Evolutionary conservation across 1,140 invertebrate genomes (phyloP), one percentile per base, ranked within the genome.

Genomic region (Sitodiplosis mosellana): DNA sequence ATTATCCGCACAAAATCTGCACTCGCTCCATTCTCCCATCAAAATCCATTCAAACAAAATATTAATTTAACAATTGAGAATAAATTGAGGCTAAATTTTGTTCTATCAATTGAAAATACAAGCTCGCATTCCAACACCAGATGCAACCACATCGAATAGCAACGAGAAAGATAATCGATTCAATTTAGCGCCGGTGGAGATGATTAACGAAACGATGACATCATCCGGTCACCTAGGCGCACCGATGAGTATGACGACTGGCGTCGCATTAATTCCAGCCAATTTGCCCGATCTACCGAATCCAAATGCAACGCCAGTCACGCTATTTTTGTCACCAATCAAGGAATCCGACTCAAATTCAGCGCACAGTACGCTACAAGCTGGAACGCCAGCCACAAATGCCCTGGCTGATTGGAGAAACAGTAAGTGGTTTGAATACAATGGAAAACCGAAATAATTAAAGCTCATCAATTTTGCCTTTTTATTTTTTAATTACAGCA

Each of bases 81-180:
- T 27, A 27, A 27, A 5, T 27, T 27, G 3, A 3, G 27, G 3
- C 10, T 27, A 27, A n/a, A n/a, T n/a, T 27, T 27, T 27, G 3
- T 27, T 27, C 27, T n/a, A n/a, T n/a, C 27, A 27, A 27, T 27
- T 27, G 27, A 47, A 80, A 56, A 81, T 81, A 53, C 72, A 84
- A 43, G 84, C 85, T 1, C 71, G 85, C 40, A 87, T 89, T 48
- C 86, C 85, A 21, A 88, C 85, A 2, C 86, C 86, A 0, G 86
- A 88, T 59, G 82, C 85, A 1, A 77, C 81, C 12, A 86, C 83
- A 61, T 27, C 27, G 27, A 82, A 85, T 60, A 70, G 78, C 8
- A 65, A 74, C 33, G 79, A 82, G 52, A 70, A 80, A 52, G 80
- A 84, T 52, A 76, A 76, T 50, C 69, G 74, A 43, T 61, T 80